These are phyloP conservation scores for Tetheella fluctuosa DNA, from an alignment of 2,888 invertebrate species.

Conservation along the genomic window DNA sequence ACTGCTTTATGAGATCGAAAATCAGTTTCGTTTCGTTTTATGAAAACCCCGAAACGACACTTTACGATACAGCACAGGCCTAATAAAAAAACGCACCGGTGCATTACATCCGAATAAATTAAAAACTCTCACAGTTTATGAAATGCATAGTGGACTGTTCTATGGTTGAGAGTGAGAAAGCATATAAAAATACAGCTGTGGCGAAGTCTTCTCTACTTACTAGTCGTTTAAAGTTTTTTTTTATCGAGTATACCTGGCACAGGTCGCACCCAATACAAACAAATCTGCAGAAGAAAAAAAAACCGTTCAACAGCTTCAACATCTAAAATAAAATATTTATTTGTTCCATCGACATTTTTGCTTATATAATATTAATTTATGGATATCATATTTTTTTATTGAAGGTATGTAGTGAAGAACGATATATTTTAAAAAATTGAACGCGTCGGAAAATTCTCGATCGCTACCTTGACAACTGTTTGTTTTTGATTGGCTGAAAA, in stretches of 20 bases:
- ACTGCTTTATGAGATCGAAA: too few species aligned
- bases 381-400: too few species aligned
- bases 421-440: constrained; percentile 31
- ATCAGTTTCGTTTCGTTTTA: too few species aligned
- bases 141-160: not conserved
- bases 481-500: constrained; percentile 77
- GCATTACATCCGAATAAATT: not conserved
- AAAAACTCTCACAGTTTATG: not conserved
- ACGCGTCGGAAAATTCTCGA: constrained; percentile 61
- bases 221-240: not conserved
- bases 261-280: not conserved
- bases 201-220: not conserved
- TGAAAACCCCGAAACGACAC: too few species aligned
- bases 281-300: too few species aligned
- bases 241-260: not conserved
- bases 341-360: too few species aligned
- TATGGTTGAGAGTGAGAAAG: not conserved
- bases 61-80: too few species aligned
- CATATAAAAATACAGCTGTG: constrained; percentile 1
- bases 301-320: too few species aligned
- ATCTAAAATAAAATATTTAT: too few species aligned
- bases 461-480: constrained; percentile 74
- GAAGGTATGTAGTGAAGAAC: too few species aligned
- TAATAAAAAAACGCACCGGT: too few species aligned
- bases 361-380: too few species aligned